Conservation (phyloP, 1,140 invertebrate species). For the Musca vetustissima region DNA sequence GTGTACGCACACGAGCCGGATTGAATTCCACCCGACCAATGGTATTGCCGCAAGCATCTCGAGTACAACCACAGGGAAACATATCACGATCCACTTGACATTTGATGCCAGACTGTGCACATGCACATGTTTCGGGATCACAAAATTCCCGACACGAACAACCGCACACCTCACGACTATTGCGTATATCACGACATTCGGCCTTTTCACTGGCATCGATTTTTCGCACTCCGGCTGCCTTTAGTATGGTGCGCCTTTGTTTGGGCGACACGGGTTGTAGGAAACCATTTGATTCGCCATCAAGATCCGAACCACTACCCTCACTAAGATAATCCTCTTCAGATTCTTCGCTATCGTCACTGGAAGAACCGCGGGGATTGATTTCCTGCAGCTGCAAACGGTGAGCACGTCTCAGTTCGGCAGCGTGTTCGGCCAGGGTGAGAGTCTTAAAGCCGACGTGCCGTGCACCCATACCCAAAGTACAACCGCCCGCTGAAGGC, state of each 20-base stretch:
- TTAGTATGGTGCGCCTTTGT: constrained; percentile 81
- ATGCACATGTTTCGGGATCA: constrained; percentile 93
- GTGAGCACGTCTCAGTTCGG: constrained; percentile 83
- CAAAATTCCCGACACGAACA: constrained; percentile 93
- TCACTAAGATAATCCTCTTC: constrained; percentile 79
- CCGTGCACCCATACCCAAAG: constrained; percentile 89
- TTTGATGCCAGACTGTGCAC: constrained; percentile 92
- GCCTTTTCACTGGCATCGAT: constrained; percentile 94
- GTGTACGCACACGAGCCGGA: constrained; percentile 91
- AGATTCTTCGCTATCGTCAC: constrained; percentile 75
- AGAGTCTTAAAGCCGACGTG: constrained; percentile 71
- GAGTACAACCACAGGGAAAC: constrained; percentile 95
- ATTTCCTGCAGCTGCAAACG: constrained; percentile 78
- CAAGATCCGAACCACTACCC: constrained; percentile 79
- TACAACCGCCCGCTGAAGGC: constrained; percentile 94
- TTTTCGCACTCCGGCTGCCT: constrained; percentile 88
- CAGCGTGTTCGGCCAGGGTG: constrained; percentile 77
- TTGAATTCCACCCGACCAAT: constrained; percentile 95
- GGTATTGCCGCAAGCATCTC: constrained; percentile 91
- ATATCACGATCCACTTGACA: constrained; percentile 94
- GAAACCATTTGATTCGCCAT: constrained; percentile 92
- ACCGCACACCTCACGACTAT: constrained; percentile 91
- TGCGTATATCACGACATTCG: constrained; percentile 88
- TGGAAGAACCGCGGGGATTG: constrained; percentile 58
- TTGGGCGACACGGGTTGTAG: constrained; percentile 89